phyloP scores from a whole-genome alignment of 2,113 vertebrate species.

The Cyphomyrus plagiostoma region DNA sequence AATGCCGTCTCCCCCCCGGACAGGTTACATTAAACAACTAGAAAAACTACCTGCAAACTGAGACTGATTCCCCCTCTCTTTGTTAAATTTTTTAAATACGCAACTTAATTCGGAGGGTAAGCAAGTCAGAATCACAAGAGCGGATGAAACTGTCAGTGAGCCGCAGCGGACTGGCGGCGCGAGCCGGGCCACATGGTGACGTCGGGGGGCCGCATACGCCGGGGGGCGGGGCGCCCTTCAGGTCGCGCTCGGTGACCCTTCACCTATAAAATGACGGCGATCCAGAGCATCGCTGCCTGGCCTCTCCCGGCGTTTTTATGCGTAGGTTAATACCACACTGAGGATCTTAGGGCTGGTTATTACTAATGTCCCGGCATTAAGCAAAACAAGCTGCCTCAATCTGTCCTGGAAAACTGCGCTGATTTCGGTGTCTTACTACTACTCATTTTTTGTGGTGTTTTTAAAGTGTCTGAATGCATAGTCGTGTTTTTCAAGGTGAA shows the following conservation, averaged over 20 bases:
- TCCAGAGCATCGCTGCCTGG: background rate
- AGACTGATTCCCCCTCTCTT: background rate
- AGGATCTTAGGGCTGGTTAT: background rate
- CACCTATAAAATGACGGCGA: conserved; percentile 39
- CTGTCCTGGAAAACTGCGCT: background rate
- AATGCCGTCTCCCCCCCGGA: background rate
- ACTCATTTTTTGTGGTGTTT: background rate
- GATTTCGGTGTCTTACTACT: background rate
- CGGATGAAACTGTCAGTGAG: conserved; percentile 17
- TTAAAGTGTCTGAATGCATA: background rate
- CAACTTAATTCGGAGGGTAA: background rate
- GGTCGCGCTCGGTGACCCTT: conserved; percentile 43
- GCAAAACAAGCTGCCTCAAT: background rate
- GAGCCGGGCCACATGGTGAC: conserved; percentile 27
- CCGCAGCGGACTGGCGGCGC: background rate
- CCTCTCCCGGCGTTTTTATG: too few relatives aligned
- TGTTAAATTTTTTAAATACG: background rate
- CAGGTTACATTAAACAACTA: background rate
- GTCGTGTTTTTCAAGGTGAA: background rate
- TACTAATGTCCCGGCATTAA: background rate
- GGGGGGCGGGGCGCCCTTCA: conserved; percentile 19
- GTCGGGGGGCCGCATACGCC: conserved; percentile 17
- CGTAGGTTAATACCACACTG: background rate
- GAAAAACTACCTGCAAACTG: background rate
- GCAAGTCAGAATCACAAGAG: conserved; percentile 44